phyloP scores from a whole-genome alignment of 1,140 invertebrate species.

The Ladona fulva region DNA sequence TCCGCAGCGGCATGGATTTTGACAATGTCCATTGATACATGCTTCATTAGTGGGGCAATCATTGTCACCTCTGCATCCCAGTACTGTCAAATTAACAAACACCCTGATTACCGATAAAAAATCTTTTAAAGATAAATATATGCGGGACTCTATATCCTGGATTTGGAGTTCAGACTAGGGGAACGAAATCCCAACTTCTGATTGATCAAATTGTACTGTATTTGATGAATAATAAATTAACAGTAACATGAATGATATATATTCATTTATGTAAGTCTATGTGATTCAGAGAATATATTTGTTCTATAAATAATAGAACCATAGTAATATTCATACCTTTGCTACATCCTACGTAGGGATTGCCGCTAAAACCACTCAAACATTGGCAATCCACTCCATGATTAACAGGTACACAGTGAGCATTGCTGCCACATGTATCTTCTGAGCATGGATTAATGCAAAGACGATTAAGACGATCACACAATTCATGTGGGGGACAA shows the following conservation, averaged over 20 bases:
- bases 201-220: neutral
- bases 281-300: neutral
- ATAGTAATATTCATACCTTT: slow-evolving; percentile 36
- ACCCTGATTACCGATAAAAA: neutral
- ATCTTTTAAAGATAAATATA: too few species aligned
- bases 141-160: too few species aligned
- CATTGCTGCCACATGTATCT: slow-evolving; percentile 74
- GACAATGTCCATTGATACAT: slow-evolving; percentile 63
- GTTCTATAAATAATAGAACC: neutral
- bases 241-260: neutral
- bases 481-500: slow-evolving; percentile 69
- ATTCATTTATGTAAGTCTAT: neutral
- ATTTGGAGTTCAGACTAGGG: too few species aligned
- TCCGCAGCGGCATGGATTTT: slow-evolving; percentile 67
- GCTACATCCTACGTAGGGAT: slow-evolving; percentile 64
- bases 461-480: slow-evolving; percentile 68
- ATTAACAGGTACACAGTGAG: slow-evolving; percentile 65
- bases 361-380: slow-evolving; percentile 61
- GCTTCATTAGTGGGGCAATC: slow-evolving; percentile 60
- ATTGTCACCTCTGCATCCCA: slow-evolving; percentile 55
- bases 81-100: slow-evolving; percentile 37
- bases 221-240: neutral
- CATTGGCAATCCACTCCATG: slow-evolving; percentile 72
- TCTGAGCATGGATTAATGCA: slow-evolving; percentile 76
- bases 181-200: neutral